phyloP scores from a whole-genome alignment of 2,797 vertebrate genomes.

The Myotis vivesi region DNA sequence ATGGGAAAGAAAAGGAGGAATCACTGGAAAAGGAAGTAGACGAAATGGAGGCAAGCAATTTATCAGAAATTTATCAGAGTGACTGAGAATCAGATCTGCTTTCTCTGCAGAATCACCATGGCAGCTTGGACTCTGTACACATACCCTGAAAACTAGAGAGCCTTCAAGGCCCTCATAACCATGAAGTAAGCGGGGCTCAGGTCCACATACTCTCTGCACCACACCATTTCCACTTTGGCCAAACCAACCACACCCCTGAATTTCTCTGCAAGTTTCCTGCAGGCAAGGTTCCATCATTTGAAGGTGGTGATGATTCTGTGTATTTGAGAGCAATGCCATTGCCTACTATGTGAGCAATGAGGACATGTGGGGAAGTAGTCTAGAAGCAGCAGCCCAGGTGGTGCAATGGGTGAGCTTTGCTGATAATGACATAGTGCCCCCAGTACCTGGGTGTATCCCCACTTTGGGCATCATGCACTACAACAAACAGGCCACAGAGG shows the following conservation, averaged over 20 bases:
- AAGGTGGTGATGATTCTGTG: constrained; percentile 95
- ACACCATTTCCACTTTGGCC: constrained; percentile 95
- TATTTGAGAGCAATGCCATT: constrained; percentile 98
- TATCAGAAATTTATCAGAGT: too few relatives aligned
- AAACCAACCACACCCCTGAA: constrained; percentile 93
- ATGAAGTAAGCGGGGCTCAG: constrained; percentile 93
- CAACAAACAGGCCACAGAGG: constrained; percentile 96
- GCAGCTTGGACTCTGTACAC: constrained; percentile 95
- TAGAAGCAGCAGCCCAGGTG: constrained; percentile 89
- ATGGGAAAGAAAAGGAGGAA: too few relatives aligned
- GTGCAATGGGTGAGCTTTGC: constrained; percentile 97
- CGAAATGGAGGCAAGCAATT: too few relatives aligned
- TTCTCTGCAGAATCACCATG: constrained; percentile 97
- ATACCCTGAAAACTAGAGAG: constrained; percentile 97
- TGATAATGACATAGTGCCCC: constrained; percentile 94
- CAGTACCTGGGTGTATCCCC: constrained; percentile 97
- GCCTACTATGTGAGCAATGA: constrained; percentile 96
- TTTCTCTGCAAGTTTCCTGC: constrained; percentile 94
- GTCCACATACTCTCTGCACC: constrained; percentile 89
- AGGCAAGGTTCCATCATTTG: constrained; percentile 95
- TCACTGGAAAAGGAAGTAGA: too few relatives aligned
- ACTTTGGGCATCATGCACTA: constrained; percentile 97
- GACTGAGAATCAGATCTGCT: constrained; percentile 82
- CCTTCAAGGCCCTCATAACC: constrained; percentile 95
- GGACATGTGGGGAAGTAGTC: constrained; percentile 89